Evolutionary conservation across 2,113 vertebrate genomes (phyloP), one percentile per base, ranked within the genome.

Genomic region (Smithornis capensis): DNA sequence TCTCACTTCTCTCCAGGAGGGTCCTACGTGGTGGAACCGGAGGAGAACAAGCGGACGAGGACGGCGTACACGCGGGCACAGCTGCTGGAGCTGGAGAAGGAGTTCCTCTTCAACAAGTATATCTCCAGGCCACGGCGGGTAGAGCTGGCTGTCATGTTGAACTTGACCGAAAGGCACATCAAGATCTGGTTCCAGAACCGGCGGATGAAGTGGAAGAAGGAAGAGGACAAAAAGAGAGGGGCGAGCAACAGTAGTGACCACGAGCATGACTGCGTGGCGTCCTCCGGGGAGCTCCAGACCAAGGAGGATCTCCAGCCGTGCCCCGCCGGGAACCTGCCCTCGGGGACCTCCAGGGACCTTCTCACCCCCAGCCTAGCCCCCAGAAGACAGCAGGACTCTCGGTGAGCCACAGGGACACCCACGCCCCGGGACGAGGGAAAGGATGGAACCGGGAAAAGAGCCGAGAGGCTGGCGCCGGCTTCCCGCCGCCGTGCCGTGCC

Each of bases 111-210:
- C 96, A 99, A 99, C 97, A 99, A 99, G 56, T 99, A 99, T 97
- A 99, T 99, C 97, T 99, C 99, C 12, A 97, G 99, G 92, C 99
- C 99, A 0, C 98, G 99, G 45, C 98, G 99, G 37, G 99, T 99
- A 77, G 99, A 99, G 98, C 97, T 99, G 95, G 99, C 99, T 3
- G 98, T 99, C 71, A 99, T 99, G 96, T 97, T 99, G 83, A 99
- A 99, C 98, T 98, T 99, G 95, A 99, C 99, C 38, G 99, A 99
- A 97, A 97, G 99, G 17, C 99, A 99, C 97, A 99, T 99, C 95
- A 99, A 99, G 96, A 99, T 99, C 69, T 99, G 99, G 99, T 99
- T 99, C 97, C 99, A 99, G 97, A 99, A 99, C 94, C 98, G 99
- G 28, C 98, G 99, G 49, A 99, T 99, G 99, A 99, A 99, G 96